phyloP scores from a whole-genome alignment of 1,140 invertebrate genomes.

The Phymorhynchus buccinoides region DNA sequence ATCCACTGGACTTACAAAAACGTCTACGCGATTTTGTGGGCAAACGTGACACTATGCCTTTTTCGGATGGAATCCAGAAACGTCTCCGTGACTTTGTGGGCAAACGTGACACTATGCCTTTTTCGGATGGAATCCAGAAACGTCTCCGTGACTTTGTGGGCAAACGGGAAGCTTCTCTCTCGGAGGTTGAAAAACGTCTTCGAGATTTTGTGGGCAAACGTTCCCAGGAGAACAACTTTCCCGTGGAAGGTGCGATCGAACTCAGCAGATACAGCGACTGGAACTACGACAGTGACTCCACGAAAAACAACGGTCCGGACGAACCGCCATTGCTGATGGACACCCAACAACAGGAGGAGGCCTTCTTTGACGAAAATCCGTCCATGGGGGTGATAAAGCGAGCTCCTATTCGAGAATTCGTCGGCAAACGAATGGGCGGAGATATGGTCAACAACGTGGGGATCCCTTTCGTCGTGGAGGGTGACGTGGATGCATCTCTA shows the following conservation, averaged over 20 bases:
- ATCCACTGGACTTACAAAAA: no score
- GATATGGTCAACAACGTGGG: background rate
- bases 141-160: background rate
- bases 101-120: background rate
- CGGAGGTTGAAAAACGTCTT: background rate
- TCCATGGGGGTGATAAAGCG: background rate
- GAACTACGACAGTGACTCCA: background rate
- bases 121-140: background rate
- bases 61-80: background rate
- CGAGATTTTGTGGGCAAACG: conserved; percentile 29
- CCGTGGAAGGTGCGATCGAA: background rate
- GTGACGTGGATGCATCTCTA: background rate
- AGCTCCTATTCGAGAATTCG: conserved; percentile 3
- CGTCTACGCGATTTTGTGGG: background rate
- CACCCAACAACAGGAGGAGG: background rate
- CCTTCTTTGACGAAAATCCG: background rate
- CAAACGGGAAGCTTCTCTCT: background rate
- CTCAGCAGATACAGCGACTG: background rate
- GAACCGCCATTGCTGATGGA: background rate
- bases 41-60: background rate
- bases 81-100: background rate
- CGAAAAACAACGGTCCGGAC: background rate
- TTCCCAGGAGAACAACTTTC: background rate
- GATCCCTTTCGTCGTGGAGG: background rate
- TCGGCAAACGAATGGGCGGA: background rate